Base-by-base conservation (phyloP, 2,888 invertebrate genomes). In the Platycnemis pennipes region DNA sequence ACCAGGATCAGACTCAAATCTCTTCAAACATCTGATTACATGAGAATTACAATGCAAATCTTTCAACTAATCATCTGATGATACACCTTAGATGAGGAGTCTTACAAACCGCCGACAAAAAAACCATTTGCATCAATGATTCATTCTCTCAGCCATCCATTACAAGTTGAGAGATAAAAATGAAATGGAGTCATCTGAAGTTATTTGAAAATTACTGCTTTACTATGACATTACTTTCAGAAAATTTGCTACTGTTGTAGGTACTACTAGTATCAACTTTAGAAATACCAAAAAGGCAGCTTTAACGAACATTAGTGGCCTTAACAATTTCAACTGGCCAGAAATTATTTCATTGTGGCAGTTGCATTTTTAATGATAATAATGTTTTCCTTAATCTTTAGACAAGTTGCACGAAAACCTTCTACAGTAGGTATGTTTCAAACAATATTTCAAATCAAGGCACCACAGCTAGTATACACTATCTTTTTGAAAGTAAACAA, bases 391-490 rank as follows among this genome's bases (percentile, higher is more conserved):
- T 42, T 42, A 42, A 56, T 8, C 56, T 89, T 37, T 8, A 22
- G 3, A 19, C n/a, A 22, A 86, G 44, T 22, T n/a, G 56, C 53
- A 89, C 22, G 22, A 37, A 89, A 89, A 22, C 56, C 31, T 89
- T 89, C 56, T 89, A 53, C 8, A 88, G 49, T 22, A 22, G 53
- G 89, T 56, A 89, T 86, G 37, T 42, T 56, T 89, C n/a, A 56
- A 56, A 37, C 42, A 26, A 4, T 22, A 56, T 89, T 53, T 53
- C 56, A 56, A 91, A 91, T 63, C 44, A 91, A 91, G 91, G 91
- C 91, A 91, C 91, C 91, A 91, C 69, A 91, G 91, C 91, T 63
- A 69, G 91, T 91, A 63, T 63, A 91, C 91, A 63, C 91, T 91
- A 69, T 42, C 19, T 44, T 37, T 37, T 77, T 16, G 11, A 11